Evolutionary conservation across 2,888 invertebrate genomes (phyloP), one percentile per base, ranked within the genome.

Genomic region (Sphaerophoria taeniata): DNA sequence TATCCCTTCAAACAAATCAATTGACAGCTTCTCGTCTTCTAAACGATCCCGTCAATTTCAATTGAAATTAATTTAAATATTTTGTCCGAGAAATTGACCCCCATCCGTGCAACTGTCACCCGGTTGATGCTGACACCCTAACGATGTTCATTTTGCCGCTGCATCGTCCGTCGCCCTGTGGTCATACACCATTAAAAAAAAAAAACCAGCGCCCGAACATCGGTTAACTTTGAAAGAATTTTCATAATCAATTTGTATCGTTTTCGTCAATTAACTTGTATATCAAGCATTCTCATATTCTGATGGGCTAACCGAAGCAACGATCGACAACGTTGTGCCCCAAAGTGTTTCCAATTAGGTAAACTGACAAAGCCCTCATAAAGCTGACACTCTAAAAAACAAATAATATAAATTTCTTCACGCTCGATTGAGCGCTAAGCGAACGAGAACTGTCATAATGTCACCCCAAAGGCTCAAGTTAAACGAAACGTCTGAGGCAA

Each of bases 21-120:
- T 24, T 60, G 24, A 60, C 36, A 58, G 14, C 16, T 36, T 24
- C 11, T 58, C 51, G 9, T 58, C n/a, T 11, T 43, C 49, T 49
- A 6, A 58, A 49, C 33, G 74, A 63, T 53, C 45, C 43, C n/a
- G n/a, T n/a, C n/a, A n/a, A n/a, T 0, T 12, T 63, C 70, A 85
- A 85, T 85, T 85, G 53, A 81, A 65, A 63, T 58, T 77, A 81
- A 80, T 85, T 85, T 81, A 85, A 85, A 85, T 81, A 85, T 72
- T 72, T 45, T 69, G 71, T 60, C 75, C n/a, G 34, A 6, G 70
- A 43, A 47, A 56, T 12, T 73, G 63, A 81, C 85, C 81, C 69
- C 69, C 81, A 85, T 85, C 43, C 81, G 58, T 51, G 11, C 85
- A 85, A 73, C 72, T 85, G 85, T 45, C 83, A 74, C 51, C 33